These are phyloP conservation scores for Simalia tracyae DNA, from an alignment of 2,797 vertebrate genomes.

Conservation along the genomic window DNA sequence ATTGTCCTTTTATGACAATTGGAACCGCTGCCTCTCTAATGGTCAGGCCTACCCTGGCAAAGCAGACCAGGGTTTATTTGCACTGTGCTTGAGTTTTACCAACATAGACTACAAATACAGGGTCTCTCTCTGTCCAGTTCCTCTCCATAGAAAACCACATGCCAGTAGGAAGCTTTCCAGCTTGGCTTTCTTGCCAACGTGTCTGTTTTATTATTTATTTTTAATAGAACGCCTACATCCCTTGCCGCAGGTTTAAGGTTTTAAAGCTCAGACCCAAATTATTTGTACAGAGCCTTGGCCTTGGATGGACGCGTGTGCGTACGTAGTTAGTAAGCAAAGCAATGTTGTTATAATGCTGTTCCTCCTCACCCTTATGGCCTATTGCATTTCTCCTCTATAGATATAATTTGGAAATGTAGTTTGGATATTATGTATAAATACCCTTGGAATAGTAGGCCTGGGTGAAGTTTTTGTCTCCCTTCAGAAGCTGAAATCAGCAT, in stretches of 20 bases:
- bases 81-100: background rate
- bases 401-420: background rate
- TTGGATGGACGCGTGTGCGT: background rate
- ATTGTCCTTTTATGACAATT: background rate
- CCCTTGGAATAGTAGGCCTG: background rate
- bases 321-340: background rate
- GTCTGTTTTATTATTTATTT: background rate
- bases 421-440: background rate
- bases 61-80: background rate
- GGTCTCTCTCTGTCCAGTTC: background rate
- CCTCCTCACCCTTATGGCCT: background rate
- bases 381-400: background rate
- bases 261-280: background rate
- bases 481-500: background rate
- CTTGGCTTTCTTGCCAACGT: background rate
- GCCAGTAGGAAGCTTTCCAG: background rate
- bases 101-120: background rate
- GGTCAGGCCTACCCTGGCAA: background rate
- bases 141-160: background rate
- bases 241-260: background rate
- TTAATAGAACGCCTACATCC: background rate
- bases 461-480: background rate
- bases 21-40: background rate
- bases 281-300: background rate
- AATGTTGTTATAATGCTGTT: background rate